Base-by-base conservation (phyloP, 2,797 vertebrate genomes). In the Hemitrygon akajei region DNA sequence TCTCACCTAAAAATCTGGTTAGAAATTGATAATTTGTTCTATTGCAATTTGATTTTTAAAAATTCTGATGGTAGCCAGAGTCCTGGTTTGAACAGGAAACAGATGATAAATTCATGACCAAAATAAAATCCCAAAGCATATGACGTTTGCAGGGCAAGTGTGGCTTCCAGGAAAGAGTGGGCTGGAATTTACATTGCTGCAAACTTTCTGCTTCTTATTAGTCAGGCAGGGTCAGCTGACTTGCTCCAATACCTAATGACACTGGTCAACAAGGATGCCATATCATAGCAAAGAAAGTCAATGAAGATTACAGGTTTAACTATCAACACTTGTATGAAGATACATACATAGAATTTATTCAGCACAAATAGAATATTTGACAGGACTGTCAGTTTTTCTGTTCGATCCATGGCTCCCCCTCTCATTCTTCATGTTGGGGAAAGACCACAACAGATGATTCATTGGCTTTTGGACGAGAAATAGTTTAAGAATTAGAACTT, bases 91-190 rank as follows among this genome's bases (percentile, higher is more conserved):
- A 69, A 34, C 86, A 89, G n/a, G 86, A 89, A 89, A 18, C 20
- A 63, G 60, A 69, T 89, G 34, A 69, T 34, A 37, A 89, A 69
- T 89, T 37, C 16, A 25, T 89, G 63, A 40, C 66, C 69, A 89
- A 89, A 89, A 34, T 34, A 22, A 89, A 89, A 89, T 30, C 34
- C 84, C 20, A 34, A 89, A 89, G 60, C 25, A 37, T 63, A 66
- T 22, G 16, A 1, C 69, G 63, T 69, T 89, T 89, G 60, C 16
- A 66, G 63, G 3, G 7, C n/a, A 34, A 37, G 16, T 3, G 18
- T n/a, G n/a, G 60, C 86, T 89, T 89, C 63, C 86, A 89, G 63
- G 86, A 89, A 69, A 69, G 86, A 89, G 86, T 69, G n/a, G 63
- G 86, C 86, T 37, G 20, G 63, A 37, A 69, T 89, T 89, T 66